Conservation (phyloP, 2,113 vertebrate species). For the Vidua chalybeata region DNA sequence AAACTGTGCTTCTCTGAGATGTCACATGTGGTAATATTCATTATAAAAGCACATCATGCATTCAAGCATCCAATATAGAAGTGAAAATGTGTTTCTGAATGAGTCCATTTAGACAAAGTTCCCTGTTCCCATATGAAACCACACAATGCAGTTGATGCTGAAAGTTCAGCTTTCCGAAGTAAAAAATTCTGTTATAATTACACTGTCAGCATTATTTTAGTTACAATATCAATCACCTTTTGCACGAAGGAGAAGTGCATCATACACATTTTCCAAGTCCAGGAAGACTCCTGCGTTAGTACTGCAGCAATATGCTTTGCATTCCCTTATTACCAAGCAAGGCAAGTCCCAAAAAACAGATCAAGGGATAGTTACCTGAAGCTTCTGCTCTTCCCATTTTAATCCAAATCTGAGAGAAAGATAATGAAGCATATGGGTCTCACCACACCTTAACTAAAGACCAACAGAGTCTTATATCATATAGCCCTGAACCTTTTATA, state of each 20-base stretch:
- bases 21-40: not conserved
- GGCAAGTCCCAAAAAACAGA: not conserved
- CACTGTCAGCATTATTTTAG: not conserved
- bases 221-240: not conserved
- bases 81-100: not conserved
- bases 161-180: not conserved
- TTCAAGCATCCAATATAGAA: not conserved
- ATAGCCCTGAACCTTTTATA: not conserved
- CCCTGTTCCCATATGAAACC: accelerated
- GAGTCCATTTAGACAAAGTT: not conserved
- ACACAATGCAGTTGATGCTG: not conserved
- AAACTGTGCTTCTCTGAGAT: not conserved
- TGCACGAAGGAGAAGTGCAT: not conserved
- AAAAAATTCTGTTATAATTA: not conserved
- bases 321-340: not conserved
- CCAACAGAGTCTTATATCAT: not conserved
- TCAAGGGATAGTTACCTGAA: not conserved
- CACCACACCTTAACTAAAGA: not conserved
- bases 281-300: not conserved
- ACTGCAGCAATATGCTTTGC: not conserved
- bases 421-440: not conserved
- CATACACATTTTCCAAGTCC: not conserved
- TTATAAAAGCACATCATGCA: not conserved
- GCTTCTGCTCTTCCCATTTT: not conserved
- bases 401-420: not conserved